A percentile compares a stretch with the other conserved stretches of the same genome.
phyloP scores from a whole-genome alignment of 1,140 invertebrate genomes.

The Lordiphosa collinella region DNA sequence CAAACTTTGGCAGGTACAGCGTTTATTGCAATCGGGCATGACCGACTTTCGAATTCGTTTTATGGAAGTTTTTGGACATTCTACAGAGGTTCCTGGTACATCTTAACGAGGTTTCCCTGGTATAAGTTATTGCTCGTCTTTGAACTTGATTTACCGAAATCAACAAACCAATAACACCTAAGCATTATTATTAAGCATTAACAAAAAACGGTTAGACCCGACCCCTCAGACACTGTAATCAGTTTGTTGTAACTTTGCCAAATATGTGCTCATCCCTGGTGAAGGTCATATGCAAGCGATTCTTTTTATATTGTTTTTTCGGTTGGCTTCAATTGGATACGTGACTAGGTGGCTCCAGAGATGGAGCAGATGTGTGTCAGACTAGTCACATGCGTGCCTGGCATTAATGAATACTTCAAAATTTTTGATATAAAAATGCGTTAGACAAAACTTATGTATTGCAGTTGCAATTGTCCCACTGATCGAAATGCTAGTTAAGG shows the following conservation, averaged over 20 bases:
- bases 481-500: constrained; percentile 52
- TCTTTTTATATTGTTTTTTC: constrained; percentile 14
- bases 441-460: constrained; percentile 8
- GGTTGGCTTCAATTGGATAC: constrained; percentile 38
- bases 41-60: too few relatives aligned
- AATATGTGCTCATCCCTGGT: constrained; percentile 48
- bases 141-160: too few relatives aligned
- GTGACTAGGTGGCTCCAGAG: constrained; percentile 55
- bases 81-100: too few relatives aligned
- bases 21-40: too few relatives aligned
- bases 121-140: too few relatives aligned
- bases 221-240: too few relatives aligned
- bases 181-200: too few relatives aligned
- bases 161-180: too few relatives aligned
- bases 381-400: constrained; percentile 33
- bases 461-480: constrained; percentile 44
- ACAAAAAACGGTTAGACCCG: too few relatives aligned
- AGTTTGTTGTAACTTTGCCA: constrained; percentile 51
- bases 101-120: too few relatives aligned
- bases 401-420: constrained; percentile 23
- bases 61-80: too few relatives aligned
- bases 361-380: constrained; percentile 57
- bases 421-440: constrained; percentile 57
- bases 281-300: constrained; percentile 43
- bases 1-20: too few relatives aligned